Percentiles rank a stretch among this genome's conserved stretches.
These are phyloP conservation scores for Drosophila ambigua DNA, from an alignment of 1,140 invertebrate species.

Conservation along the genomic window DNA sequence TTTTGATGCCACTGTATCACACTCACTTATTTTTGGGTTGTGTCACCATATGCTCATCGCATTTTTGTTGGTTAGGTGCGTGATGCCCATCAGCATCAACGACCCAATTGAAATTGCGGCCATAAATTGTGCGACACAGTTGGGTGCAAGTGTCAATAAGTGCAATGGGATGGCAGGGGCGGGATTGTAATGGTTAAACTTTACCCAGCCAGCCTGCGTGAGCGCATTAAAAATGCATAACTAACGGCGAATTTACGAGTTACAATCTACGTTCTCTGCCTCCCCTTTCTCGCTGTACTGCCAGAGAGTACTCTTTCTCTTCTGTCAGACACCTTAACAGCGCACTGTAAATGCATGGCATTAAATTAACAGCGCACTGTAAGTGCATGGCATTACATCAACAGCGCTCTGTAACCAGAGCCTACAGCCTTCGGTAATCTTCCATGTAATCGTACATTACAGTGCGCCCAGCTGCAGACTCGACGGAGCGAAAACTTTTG, in stretches of 20 bases:
- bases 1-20: conserved; percentile 29
- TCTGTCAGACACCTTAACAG: background rate
- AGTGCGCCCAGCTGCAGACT: conserved; percentile 27
- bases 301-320: too few relatives aligned
- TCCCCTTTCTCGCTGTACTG: background rate
- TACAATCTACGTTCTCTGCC: background rate
- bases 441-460: conserved; percentile 8
- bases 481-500: conserved; percentile 31
- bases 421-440: conserved; percentile 28
- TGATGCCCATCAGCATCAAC: background rate
- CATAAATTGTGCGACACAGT: conserved; percentile 67
- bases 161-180: conserved; percentile 43
- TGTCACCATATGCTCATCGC: conserved; percentile 26
- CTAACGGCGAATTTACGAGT: conserved; percentile 54
- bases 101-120: conserved; percentile 43
- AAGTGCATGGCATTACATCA: background rate
- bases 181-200: conserved; percentile 49
- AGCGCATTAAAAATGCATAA: conserved; percentile 65
- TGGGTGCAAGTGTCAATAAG: conserved; percentile 70
- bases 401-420: conserved; percentile 11
- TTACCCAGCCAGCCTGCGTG: conserved; percentile 12
- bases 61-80: too few relatives aligned
- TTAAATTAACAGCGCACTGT: background rate
- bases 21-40: too few relatives aligned
- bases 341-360: conserved; percentile 2